These are phyloP conservation scores for Nephrotoma flavescens DNA, from an alignment of 2,888 invertebrate genomes.

Conservation along the genomic window DNA sequence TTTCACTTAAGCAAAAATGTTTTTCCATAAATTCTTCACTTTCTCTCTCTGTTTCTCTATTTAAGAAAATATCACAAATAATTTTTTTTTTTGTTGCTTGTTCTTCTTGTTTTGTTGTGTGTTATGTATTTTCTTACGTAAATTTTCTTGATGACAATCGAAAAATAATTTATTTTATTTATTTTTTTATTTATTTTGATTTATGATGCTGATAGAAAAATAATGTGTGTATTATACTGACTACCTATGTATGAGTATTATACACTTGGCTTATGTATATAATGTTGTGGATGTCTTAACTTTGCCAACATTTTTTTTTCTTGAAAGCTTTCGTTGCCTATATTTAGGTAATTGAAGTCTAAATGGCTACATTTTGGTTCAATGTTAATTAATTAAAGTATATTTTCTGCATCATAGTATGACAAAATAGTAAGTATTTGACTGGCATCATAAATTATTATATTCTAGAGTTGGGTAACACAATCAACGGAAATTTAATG, in stretches of 20 bases:
- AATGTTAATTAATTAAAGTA: neutral
- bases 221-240: neutral
- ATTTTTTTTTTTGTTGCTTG: neutral
- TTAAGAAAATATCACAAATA: neutral
- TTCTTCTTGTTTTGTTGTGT: neutral
- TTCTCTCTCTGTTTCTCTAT: neutral
- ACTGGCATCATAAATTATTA: neutral
- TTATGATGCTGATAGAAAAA: neutral
- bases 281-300: neutral
- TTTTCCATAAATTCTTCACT: neutral
- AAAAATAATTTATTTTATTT: neutral
- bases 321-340: neutral
- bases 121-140: neutral
- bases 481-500: too few species aligned
- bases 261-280: neutral
- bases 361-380: neutral
- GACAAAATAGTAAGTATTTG: neutral
- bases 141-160: neutral
- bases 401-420: too few species aligned
- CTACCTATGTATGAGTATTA: neutral
- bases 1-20: neutral
- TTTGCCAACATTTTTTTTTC: neutral
- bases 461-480: too few species aligned
- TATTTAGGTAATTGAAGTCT: neutral
- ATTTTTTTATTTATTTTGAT: neutral